Base-by-base conservation (phyloP, 2,113 vertebrate species). In the Xenopus laevis region DNA sequence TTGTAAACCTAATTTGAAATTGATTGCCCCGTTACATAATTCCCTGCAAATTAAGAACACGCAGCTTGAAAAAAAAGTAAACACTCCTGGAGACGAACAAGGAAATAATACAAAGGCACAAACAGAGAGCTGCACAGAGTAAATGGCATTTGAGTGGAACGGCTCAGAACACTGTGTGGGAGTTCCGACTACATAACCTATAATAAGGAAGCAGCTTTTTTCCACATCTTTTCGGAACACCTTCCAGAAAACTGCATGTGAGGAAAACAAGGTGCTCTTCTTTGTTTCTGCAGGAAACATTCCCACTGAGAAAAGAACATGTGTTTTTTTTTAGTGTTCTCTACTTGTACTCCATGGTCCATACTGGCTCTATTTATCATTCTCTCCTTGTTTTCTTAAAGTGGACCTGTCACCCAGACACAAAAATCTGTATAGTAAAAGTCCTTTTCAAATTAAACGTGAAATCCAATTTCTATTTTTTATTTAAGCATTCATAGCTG, bases 81-180 rank as follows among this genome's bases (percentile, higher is more conserved):
- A 50, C 47, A 50, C 11, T 50, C 47, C 47, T 50, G 47, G 11
- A 16, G 47, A 50, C 15, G 47, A 50, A 50, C 11, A 40, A 64
- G 21, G 53, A 53, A 44, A 55, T 18, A 65, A 46, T 65, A 20
- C 63, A 53, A 53, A 72, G 27, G 20, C 58, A 50, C 44, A 71
- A 50, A 58, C 59, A 60, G 27, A 21, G 45, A 61, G 57, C 69
- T 10, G 40, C 33, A 44, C 10, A 13, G 21, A 50, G 47, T 62
- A 61, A 62, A 47, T 71, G 46, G 61, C 10, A 47, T 61, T 44
- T 60, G 59, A 64, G 59, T 27, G 45, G 16, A 53, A 64, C n/a
- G 52, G 23, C 13, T 64, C 46, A 72, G 71, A 72, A 72, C 71
- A 72, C 63, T 72, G 71, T 72, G 71, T 72, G 60, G 71, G 71